Percentiles rank a stretch among this genome's conserved stretches.
Conservation (phyloP, 2,113 vertebrate genomes). For the Sporophila hypoxantha region DNA sequence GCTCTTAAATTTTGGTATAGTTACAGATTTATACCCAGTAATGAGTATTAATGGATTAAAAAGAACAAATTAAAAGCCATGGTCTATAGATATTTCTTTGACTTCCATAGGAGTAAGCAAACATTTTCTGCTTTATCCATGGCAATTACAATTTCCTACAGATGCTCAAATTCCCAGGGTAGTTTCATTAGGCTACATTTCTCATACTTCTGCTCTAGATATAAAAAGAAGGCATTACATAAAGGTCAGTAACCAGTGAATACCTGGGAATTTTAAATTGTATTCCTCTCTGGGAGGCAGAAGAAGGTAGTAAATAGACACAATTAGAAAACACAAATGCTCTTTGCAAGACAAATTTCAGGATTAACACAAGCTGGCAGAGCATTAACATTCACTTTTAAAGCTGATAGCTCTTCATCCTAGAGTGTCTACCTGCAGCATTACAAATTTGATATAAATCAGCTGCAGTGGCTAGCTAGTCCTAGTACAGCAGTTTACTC, state of each 20-base stretch:
- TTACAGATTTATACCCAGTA: neutral
- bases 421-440: neutral
- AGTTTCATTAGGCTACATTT: neutral
- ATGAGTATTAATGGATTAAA: neutral
- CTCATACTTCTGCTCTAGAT: neutral
- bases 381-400: neutral
- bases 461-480: neutral
- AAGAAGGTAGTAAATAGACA: neutral
- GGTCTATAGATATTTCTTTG: neutral
- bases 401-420: neutral
- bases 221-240: neutral
- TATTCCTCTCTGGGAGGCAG: neutral
- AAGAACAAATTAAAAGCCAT: neutral
- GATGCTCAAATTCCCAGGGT: neutral
- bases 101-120: neutral
- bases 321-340: neutral
- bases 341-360: conserved; percentile 11
- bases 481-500: neutral
- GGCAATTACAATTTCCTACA: neutral
- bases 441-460: neutral
- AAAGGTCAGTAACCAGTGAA: conserved; percentile 5
- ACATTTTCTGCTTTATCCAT: neutral
- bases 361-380: neutral
- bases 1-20: neutral
- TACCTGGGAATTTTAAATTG: neutral